phyloP scores from a whole-genome alignment of 23 tunicate species.

The Styela clava region DNA sequence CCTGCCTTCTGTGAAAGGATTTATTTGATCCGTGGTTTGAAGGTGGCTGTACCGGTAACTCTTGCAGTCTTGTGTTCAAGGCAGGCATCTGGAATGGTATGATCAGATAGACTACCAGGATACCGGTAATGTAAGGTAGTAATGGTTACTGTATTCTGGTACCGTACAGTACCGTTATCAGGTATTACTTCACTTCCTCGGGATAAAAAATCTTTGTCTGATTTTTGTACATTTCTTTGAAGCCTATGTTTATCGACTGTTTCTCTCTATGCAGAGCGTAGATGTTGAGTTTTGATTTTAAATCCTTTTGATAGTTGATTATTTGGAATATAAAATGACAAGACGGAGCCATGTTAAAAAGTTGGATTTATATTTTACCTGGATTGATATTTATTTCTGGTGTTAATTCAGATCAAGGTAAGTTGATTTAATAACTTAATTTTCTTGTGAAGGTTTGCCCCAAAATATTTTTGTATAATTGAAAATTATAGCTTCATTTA shows the following conservation, averaged over 20 bases:
- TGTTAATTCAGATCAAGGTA: background rate
- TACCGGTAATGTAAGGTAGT: too few relatives aligned
- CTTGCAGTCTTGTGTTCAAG: too few relatives aligned
- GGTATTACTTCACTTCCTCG: background rate
- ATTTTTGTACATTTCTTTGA: background rate
- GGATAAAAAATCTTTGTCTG: background rate
- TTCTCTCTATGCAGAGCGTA: background rate
- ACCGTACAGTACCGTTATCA: background rate
- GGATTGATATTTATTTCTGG: background rate
- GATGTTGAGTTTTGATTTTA: background rate
- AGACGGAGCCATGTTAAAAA: background rate
- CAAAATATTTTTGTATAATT: too few relatives aligned
- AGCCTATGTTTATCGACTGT: background rate
- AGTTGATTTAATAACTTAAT: too few relatives aligned
- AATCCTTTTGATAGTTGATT: background rate
- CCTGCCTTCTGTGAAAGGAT: background rate
- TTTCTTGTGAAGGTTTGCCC: too few relatives aligned
- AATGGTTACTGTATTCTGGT: background rate
- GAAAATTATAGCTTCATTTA: too few relatives aligned
- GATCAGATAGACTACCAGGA: too few relatives aligned
- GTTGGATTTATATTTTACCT: background rate
- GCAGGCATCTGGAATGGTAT: too few relatives aligned
- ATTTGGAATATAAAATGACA: background rate
- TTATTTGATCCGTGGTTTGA: background rate
- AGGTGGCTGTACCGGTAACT: too few relatives aligned